Conservation (phyloP, 1,140 invertebrate species). For the Aphelinus atriplicis region DNA sequence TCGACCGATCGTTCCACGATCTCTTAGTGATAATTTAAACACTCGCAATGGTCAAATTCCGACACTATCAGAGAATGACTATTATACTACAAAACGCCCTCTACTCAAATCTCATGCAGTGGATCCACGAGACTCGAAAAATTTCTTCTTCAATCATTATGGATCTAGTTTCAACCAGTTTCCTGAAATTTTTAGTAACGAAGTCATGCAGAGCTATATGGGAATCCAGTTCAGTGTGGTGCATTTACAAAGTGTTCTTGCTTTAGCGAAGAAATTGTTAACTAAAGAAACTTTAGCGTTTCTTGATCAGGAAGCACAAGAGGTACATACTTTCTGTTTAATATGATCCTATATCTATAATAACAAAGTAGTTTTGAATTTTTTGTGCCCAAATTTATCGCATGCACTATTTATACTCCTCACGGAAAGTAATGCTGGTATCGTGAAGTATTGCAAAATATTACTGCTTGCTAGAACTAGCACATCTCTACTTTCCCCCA, state of each 20-base stretch:
- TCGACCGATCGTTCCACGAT: slow-evolving; percentile 90
- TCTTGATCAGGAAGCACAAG: slow-evolving; percentile 85
- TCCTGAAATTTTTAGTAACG: slow-evolving; percentile 78
- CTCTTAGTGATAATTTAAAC: slow-evolving; percentile 85
- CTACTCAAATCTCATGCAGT: slow-evolving; percentile 74
- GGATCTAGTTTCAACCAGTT: slow-evolving; percentile 93
- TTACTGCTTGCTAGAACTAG: too few relatives aligned
- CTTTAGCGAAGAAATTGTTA: slow-evolving; percentile 86
- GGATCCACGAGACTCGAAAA: slow-evolving; percentile 80
- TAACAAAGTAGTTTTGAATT: too few relatives aligned
- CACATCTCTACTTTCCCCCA: too few relatives aligned
- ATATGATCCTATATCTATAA: not conserved
- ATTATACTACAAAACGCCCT: slow-evolving; percentile 55
- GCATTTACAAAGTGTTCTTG: slow-evolving; percentile 81
- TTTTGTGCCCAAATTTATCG: not conserved
- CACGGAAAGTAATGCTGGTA: too few relatives aligned
- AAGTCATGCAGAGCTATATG: slow-evolving; percentile 72
- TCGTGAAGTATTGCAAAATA: too few relatives aligned
- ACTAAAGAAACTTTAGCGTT: slow-evolving; percentile 84
- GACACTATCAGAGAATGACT: slow-evolving; percentile 58
- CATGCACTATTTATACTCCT: too few relatives aligned
- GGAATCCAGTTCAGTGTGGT: slow-evolving; percentile 76
- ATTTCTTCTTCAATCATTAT: slow-evolving; percentile 90
- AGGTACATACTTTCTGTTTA: slow-evolving; percentile 66
- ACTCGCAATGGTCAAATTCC: slow-evolving; percentile 52